Conservation (phyloP, 2,888 invertebrate genomes). For the Drosophila anomalata region DNA sequence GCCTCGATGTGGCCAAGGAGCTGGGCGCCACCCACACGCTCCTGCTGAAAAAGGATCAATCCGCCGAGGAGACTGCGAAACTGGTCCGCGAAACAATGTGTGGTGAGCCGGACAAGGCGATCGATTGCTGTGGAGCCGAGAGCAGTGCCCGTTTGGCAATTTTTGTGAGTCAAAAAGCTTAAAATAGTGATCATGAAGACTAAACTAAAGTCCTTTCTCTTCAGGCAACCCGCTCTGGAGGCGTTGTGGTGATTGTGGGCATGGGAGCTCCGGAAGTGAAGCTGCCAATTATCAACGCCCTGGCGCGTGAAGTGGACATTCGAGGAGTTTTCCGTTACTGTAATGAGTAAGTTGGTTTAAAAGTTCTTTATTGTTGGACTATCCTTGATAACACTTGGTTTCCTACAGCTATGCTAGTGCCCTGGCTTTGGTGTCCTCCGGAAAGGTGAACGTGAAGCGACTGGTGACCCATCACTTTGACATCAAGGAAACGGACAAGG, state of each 20-base stretch:
- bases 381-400: background rate
- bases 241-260: conserved; percentile 94
- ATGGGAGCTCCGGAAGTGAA: conserved; percentile 92
- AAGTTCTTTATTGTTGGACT: background rate
- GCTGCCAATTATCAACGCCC: conserved; percentile 92
- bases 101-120: conserved; percentile 88
- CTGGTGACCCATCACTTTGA: conserved; percentile 93
- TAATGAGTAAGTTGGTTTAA: conserved; percentile 88
- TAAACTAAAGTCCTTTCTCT: no score
- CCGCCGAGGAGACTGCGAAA: conserved; percentile 86
- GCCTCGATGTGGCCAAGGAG: conserved; percentile 90
- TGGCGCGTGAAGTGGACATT: conserved; percentile 95
- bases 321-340: conserved; percentile 96
- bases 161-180: conserved; percentile 85
- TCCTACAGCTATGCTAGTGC: conserved; percentile 90
- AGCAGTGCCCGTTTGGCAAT: conserved; percentile 90
- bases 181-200: fast-evolving
- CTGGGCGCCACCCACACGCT: conserved; percentile 91
- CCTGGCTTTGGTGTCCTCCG: conserved; percentile 90
- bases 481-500: conserved; percentile 90
- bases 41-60: conserved; percentile 85
- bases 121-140: conserved; percentile 95
- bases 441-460: conserved; percentile 91
- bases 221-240: conserved; percentile 94
- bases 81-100: conserved; percentile 87